These are phyloP conservation scores for Hippocampus mohnikei DNA, from an alignment of 2,113 vertebrate species.

Conservation along the genomic window DNA sequence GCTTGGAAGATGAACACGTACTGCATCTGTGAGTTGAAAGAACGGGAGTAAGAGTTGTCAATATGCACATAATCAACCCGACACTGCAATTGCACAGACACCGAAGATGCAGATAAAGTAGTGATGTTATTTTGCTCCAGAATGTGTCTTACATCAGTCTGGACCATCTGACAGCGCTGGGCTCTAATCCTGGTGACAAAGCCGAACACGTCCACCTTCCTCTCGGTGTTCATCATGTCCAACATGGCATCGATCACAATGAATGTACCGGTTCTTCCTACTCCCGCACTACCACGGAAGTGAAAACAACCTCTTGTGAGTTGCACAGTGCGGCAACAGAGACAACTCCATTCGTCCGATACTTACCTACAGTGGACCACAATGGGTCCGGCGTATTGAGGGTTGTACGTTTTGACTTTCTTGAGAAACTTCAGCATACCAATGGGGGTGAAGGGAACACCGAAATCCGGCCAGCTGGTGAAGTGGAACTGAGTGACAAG, in stretches of 20 bases:
- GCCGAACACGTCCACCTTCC: constrained; percentile 94
- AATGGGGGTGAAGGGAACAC: constrained; percentile 95
- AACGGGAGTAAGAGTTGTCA: background rate
- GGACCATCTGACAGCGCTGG: constrained; percentile 98
- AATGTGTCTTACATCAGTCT: constrained; percentile 85
- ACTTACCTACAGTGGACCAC: constrained; percentile 95
- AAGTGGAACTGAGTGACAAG: constrained; percentile 98
- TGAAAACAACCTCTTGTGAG: constrained; percentile 5
- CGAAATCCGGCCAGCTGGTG: constrained; percentile 98
- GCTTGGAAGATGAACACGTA: constrained; percentile 99
- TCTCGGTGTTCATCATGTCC: constrained; percentile 95
- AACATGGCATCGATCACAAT: constrained; percentile 98
- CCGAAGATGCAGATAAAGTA: background rate
- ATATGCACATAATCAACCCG: background rate
- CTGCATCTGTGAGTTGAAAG: constrained; percentile 83
- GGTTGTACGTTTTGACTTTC: constrained; percentile 94
- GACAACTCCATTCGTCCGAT: background rate
- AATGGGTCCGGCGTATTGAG: constrained; percentile 90
- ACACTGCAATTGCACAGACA: background rate
- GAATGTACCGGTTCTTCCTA: constrained; percentile 94
- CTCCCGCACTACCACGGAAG: constrained; percentile 79
- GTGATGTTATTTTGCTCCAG: background rate
- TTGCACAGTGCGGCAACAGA: background rate
- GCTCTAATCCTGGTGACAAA: constrained; percentile 95
- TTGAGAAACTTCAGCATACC: constrained; percentile 99